Evolutionary conservation across 1,140 invertebrate species (phyloP).

Genomic region (Spodoptera frugiperda): DNA sequence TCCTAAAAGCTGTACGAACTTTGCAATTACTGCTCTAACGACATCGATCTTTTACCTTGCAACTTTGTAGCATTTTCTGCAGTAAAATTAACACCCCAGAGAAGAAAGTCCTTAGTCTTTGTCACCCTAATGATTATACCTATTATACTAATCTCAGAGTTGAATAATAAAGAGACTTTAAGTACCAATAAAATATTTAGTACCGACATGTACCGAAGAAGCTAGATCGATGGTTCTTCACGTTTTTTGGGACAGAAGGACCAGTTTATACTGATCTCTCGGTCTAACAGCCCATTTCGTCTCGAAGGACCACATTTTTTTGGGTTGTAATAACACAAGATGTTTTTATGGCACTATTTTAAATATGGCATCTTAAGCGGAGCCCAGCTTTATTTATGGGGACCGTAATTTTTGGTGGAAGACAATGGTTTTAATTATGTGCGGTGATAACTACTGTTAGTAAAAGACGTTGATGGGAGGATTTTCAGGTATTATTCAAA

Average conservation of each 20-base stretch:
- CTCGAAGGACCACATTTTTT: constrained; percentile 56
- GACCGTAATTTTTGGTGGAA: constrained; percentile 75
- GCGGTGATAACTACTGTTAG: constrained; percentile 74
- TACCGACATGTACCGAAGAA: constrained; percentile 69
- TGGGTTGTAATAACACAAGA: constrained; percentile 65
- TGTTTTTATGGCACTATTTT: constrained; percentile 81
- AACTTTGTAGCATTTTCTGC: constrained; percentile 29
- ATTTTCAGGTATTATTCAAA: constrained; percentile 55
- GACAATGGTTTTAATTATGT: constrained; percentile 83
- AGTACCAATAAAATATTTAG: constrained; percentile 84
- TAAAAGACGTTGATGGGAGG: constrained; percentile 67
- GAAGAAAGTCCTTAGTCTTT: constrained; percentile 66
- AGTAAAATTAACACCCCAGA: constrained; percentile 40
- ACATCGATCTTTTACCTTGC: not conserved
- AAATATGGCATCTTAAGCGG: constrained; percentile 79
- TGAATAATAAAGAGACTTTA: constrained; percentile 79
- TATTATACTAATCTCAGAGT: constrained; percentile 80
- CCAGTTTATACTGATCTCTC: constrained; percentile 63
- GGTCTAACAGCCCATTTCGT: constrained; percentile 11
- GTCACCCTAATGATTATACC: constrained; percentile 76
- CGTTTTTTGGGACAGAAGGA: constrained; percentile 69
- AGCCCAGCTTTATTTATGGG: constrained; percentile 74
- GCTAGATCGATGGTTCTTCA: constrained; percentile 64
- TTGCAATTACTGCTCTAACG: not conserved
- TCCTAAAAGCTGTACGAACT: constrained; percentile 20